phyloP scores from a whole-genome alignment of 2,888 invertebrate genomes.

The Cephalotes varians region DNA sequence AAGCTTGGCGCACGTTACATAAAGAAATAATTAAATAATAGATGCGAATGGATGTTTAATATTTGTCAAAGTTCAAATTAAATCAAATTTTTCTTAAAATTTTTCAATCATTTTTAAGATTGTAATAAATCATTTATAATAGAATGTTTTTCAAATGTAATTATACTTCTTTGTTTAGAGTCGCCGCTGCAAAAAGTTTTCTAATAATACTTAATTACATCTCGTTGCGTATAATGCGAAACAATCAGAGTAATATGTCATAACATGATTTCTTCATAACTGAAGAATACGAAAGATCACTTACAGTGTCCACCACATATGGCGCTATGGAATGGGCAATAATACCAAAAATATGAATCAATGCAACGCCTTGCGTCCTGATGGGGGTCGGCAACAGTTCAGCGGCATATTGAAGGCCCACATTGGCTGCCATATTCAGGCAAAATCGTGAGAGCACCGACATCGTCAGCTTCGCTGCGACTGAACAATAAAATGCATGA shows the following conservation, averaged over 20 bases:
- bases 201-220: not conserved
- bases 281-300: constrained; percentile 73
- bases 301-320: constrained; percentile 93
- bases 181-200: not conserved
- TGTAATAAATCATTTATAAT: not conserved
- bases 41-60: too few relatives aligned
- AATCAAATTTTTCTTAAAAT: not conserved
- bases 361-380: constrained; percentile 93
- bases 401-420: constrained; percentile 95
- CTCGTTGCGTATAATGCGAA: not conserved
- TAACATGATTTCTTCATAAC: not conserved
- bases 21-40: too few relatives aligned
- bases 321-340: constrained; percentile 93
- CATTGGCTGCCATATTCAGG: constrained; percentile 95
- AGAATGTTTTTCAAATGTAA: not conserved
- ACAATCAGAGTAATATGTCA: not conserved
- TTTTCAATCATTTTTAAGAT: not conserved
- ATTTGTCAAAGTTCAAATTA: not conserved
- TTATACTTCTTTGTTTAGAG: not conserved
- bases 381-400: constrained; percentile 95
- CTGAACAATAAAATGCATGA: constrained; percentile 83
- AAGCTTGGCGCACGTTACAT: too few relatives aligned
- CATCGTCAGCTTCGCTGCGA: constrained; percentile 90
- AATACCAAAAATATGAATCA: constrained; percentile 96
- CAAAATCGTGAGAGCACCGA: constrained; percentile 95